A percentile compares a stretch with the other conserved stretches of the same genome.
Conservation (phyloP, 1,140 invertebrate genomes). For the Liolophura sinensis region DNA sequence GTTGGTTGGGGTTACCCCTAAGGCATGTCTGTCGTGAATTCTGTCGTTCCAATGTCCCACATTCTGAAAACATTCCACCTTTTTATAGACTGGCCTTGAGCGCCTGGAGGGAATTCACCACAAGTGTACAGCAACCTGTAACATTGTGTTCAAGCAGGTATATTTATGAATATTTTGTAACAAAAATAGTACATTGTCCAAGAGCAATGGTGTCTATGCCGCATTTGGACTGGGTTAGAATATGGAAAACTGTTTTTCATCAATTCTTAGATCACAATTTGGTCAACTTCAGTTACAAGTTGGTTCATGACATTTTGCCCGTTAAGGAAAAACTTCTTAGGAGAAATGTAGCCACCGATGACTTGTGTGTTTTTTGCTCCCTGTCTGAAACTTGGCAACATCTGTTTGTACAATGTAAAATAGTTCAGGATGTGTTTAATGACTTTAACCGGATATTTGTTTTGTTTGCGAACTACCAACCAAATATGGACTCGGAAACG, state of each 20-base stretch:
- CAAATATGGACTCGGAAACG: too few relatives aligned
- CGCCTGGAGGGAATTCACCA: not conserved
- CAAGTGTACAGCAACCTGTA: not conserved
- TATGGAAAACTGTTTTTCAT: not conserved
- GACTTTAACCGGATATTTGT: too few relatives aligned
- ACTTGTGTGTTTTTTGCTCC: slow-evolving; percentile 15
- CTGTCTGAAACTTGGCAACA: slow-evolving; percentile 11
- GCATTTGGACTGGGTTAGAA: not conserved
- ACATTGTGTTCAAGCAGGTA: not conserved
- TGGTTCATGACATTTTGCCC: slow-evolving; percentile 17
- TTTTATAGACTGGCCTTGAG: slow-evolving; percentile 15
- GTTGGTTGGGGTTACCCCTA: slow-evolving; percentile 17
- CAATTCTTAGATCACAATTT: slow-evolving; percentile 3
- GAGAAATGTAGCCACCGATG: slow-evolving; percentile 1
- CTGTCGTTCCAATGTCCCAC: slow-evolving; percentile 3
- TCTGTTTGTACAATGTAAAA: slow-evolving; percentile 15
- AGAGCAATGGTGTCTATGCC: too few relatives aligned
- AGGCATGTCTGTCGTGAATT: slow-evolving; percentile 10
- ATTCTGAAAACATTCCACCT: slow-evolving; percentile 8
- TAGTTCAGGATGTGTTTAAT: not conserved
- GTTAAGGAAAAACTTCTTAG: slow-evolving; percentile 10
- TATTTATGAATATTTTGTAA: slow-evolving; percentile 5
- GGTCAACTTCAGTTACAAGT: slow-evolving; percentile 7
- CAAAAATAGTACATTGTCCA: too few relatives aligned
- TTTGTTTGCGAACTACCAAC: too few relatives aligned